phyloP scores from a whole-genome alignment of 2,113 vertebrate species.

The Rallus limicola region DNA sequence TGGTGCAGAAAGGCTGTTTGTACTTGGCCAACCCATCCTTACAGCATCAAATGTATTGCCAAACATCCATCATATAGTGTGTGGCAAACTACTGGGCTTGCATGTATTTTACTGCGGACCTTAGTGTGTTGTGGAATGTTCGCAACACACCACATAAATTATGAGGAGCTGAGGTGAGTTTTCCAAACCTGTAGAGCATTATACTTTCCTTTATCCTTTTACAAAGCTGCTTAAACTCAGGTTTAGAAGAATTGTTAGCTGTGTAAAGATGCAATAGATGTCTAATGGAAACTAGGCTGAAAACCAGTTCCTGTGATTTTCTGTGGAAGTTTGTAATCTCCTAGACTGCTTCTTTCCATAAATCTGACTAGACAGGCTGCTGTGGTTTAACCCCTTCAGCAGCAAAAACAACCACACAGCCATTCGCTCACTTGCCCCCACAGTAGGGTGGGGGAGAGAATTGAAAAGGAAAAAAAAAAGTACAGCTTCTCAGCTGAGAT shows the following conservation, averaged over 20 bases:
- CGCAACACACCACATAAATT: rapidly evolving
- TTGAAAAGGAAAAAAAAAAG: no score
- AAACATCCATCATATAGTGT: rapidly evolving
- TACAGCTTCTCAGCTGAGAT: no score
- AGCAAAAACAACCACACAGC: no score
- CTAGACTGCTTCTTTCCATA: background rate
- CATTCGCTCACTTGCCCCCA: no score
- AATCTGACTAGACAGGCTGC: background rate
- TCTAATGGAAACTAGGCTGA: background rate
- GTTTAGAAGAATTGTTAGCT: background rate
- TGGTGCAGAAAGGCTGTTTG: background rate
- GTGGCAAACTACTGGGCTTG: background rate
- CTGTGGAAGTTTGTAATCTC: background rate
- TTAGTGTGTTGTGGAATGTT: background rate
- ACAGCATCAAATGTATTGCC: background rate
- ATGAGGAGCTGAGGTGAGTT: background rate
- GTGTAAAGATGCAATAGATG: background rate
- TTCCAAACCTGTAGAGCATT: background rate
- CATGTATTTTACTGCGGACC: background rate
- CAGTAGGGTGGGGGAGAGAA: no score
- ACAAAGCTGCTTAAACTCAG: background rate
- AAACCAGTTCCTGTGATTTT: background rate
- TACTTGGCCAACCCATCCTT: background rate
- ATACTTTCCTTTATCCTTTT: background rate
- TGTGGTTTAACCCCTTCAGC: no score